phyloP scores from a whole-genome alignment of 2,113 vertebrate species.

The Pteruthius melanotis region DNA sequence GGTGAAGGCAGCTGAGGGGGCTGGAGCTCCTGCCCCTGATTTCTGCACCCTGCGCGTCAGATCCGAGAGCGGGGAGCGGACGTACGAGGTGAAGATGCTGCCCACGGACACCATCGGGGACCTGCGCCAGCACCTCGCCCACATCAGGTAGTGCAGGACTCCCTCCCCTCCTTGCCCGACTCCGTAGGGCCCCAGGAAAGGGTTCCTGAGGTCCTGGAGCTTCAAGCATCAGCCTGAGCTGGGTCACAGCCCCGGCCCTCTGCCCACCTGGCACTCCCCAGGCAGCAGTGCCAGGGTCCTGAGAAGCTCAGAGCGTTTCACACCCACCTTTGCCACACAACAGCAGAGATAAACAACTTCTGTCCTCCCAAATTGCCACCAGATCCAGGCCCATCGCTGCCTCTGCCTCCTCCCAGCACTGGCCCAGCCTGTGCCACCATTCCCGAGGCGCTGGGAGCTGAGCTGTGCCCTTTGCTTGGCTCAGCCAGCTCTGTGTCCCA shows the following conservation, averaged over 20 bases:
- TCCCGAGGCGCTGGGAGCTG: not conserved
- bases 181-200: not conserved
- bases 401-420: not conserved
- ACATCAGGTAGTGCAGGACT: constrained; percentile 70
- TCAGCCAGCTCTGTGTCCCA: not conserved
- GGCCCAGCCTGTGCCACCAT: not conserved
- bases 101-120: constrained; percentile 80
- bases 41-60: constrained; percentile 79
- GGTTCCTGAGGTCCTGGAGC: not conserved
- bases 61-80: constrained; percentile 82
- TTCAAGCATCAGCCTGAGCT: not conserved
- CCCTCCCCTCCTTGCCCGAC: not conserved
- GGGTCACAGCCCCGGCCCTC: not conserved
- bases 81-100: constrained; percentile 78
- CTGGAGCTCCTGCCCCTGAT: not conserved
- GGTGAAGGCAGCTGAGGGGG: not conserved
- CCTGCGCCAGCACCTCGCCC: constrained; percentile 76
- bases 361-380: not conserved
- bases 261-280: not conserved
- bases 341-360: not conserved
- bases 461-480: not conserved
- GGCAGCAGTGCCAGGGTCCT: not conserved
- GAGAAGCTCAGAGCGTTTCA: not conserved
- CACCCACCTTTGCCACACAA: not conserved
- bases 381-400: not conserved